These are phyloP conservation scores for Taxidea taxus DNA, from an alignment of 2,113 vertebrate species.

Conservation along the genomic window DNA sequence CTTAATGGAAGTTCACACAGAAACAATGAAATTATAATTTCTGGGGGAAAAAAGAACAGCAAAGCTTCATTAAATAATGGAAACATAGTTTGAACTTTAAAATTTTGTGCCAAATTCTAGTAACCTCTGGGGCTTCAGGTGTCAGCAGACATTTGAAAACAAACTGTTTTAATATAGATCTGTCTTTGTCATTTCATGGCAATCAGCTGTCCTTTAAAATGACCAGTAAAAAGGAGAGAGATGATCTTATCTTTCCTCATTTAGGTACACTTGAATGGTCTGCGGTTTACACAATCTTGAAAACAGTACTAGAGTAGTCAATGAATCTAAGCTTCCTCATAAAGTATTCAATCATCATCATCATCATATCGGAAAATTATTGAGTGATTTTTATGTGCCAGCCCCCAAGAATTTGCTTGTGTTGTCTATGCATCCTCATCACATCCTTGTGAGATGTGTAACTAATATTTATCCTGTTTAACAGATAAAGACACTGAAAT, in stretches of 20 bases:
- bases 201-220: constrained; percentile 4
- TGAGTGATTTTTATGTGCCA: not conserved
- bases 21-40: constrained; percentile 36
- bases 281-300: not conserved
- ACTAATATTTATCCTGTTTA: not conserved
- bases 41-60: not conserved
- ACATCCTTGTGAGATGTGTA: not conserved
- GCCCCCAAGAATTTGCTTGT: not conserved
- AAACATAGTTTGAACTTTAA: not conserved
- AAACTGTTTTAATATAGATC: not conserved
- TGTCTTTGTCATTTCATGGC: not conserved
- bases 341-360: not conserved
- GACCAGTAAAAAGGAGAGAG: not conserved
- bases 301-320: not conserved
- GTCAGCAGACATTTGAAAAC: not conserved
- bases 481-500: not conserved
- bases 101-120: not conserved
- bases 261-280: not conserved
- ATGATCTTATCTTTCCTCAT: not conserved
- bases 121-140: not conserved
- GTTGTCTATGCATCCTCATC: not conserved
- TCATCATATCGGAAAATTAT: not conserved
- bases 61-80: not conserved
- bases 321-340: not conserved
- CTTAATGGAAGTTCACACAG: not conserved